Evolutionary conservation across 35 echinoderm and acorn worm species (phyloP).

Genomic region (Apostichopus japonicus): DNA sequence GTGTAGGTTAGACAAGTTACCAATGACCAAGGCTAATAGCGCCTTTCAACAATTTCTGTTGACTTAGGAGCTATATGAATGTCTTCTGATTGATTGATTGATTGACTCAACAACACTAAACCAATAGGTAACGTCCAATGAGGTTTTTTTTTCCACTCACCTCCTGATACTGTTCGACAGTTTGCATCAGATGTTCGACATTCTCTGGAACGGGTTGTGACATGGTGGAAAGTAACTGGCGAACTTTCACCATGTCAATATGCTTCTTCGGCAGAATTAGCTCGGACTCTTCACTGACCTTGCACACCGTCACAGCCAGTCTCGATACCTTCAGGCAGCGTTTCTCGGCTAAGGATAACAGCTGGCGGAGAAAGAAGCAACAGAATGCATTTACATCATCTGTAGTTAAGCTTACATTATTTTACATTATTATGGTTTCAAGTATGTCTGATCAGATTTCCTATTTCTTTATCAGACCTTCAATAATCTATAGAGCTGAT

Average conservation of each 20-base stretch:
- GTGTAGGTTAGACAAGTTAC: no score
- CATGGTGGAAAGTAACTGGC: conserved; percentile 68
- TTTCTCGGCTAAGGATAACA: conserved; percentile 68
- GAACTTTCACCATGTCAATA: conserved; percentile 71
- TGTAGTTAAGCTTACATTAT: no score
- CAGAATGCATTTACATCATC: background rate
- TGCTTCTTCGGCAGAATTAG: conserved; percentile 17
- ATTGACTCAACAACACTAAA: no score
- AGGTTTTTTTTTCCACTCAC: background rate
- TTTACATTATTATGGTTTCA: no score
- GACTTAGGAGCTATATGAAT: no score
- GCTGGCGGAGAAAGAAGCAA: conserved; percentile 33
- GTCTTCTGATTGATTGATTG: no score
- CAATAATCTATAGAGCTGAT: background rate
- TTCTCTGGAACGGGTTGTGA: conserved; percentile 53
- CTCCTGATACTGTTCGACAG: conserved; percentile 73
- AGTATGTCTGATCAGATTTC: no score
- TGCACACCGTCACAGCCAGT: conserved; percentile 35
- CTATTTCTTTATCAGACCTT: no score
- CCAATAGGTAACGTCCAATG: no score
- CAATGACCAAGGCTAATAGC: no score
- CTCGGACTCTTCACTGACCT: background rate
- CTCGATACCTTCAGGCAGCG: conserved; percentile 18
- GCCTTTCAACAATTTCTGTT: no score
- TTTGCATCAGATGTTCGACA: conserved; percentile 74